phyloP scores from a whole-genome alignment of 2,888 invertebrate species.

The Celastrina argiolus region DNA sequence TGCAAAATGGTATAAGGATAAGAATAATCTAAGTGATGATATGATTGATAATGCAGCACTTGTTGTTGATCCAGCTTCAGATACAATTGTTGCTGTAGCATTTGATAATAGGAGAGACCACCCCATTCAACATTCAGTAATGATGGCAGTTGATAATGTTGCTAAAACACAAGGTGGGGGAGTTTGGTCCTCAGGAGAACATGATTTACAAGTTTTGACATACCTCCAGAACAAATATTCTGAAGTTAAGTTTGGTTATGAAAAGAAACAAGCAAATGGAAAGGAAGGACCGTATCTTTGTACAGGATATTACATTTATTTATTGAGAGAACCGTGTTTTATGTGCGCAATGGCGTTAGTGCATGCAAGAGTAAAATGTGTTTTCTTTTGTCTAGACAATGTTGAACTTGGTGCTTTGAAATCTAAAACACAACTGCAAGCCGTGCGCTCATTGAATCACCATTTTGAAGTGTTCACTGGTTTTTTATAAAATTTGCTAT shows the following conservation, averaged over 20 bases:
- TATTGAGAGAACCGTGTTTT: slow-evolving; percentile 91
- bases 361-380: slow-evolving; percentile 89
- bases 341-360: slow-evolving; percentile 98
- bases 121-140: slow-evolving; percentile 89
- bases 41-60: slow-evolving; percentile 60
- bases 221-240: slow-evolving; percentile 53
- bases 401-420: slow-evolving; percentile 83
- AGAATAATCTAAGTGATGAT: slow-evolving; percentile 24
- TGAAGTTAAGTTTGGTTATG: slow-evolving; percentile 68
- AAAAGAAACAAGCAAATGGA: slow-evolving; percentile 40
- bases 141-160: slow-evolving; percentile 91
- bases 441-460: slow-evolving; percentile 90
- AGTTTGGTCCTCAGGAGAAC: slow-evolving; percentile 69
- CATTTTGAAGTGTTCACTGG: slow-evolving; percentile 91
- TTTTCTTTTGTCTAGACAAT: slow-evolving; percentile 84
- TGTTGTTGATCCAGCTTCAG: slow-evolving; percentile 84
- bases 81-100: slow-evolving; percentile 82
- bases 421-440: slow-evolving; percentile 85
- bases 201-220: slow-evolving; percentile 47
- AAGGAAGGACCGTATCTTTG: slow-evolving; percentile 85
- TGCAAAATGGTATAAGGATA: slow-evolving; percentile 50
- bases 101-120: slow-evolving; percentile 77
- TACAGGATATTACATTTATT: slow-evolving; percentile 91
- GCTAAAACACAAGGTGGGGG: slow-evolving; percentile 90
- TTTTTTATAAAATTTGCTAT: slow-evolving; percentile 56